A percentile compares a stretch with the other conserved stretches of the same genome.
phyloP scores from a whole-genome alignment of 2,888 invertebrate genomes.

The Drosophila aldrichi region DNA sequence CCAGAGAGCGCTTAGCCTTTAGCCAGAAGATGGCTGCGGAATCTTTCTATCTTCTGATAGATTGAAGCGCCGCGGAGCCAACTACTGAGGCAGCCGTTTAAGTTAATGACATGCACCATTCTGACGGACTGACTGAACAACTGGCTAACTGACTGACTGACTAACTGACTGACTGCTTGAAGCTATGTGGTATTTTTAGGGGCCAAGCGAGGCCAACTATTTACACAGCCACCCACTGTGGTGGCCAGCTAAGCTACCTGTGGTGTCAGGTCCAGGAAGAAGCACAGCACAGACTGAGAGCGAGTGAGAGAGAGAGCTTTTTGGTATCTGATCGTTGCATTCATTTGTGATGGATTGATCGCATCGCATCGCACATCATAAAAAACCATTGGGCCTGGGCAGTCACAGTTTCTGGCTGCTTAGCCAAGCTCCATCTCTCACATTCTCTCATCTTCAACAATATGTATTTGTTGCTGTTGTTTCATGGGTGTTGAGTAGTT shows the following conservation, averaged over 20 bases:
- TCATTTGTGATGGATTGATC: conserved; percentile 80
- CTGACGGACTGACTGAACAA: conserved; percentile 25
- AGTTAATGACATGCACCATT: conserved; percentile 64
- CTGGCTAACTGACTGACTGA: conserved; percentile 27
- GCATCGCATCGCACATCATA: conserved; percentile 83
- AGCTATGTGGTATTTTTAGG: conserved; percentile 74
- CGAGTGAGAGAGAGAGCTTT: conserved; percentile 6
- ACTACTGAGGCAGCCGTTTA: conserved; percentile 71
- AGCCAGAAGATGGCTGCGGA: conserved; percentile 21
- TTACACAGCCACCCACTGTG: conserved; percentile 81
- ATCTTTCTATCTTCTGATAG: conserved; percentile 57
- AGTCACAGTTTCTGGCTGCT: conserved; percentile 29
- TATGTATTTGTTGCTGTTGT: conserved; percentile 40
- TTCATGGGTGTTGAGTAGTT: conserved; percentile 72
- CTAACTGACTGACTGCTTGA: conserved; percentile 55
- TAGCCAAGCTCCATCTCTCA: conserved; percentile 11
- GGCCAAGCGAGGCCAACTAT: conserved; percentile 78
- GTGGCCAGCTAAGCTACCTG: conserved; percentile 74
- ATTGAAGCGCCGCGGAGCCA: conserved; percentile 69
- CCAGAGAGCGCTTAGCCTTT: conserved; percentile 11
- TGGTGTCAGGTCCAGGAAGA: conserved; percentile 49
- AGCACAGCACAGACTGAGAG: neutral
- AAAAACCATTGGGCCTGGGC: conserved; percentile 62
- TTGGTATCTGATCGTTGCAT: conserved; percentile 36
- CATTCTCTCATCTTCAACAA: conserved; percentile 10